phyloP scores from a whole-genome alignment of 2,113 vertebrate genomes.

The Aptenodytes patagonicus region DNA sequence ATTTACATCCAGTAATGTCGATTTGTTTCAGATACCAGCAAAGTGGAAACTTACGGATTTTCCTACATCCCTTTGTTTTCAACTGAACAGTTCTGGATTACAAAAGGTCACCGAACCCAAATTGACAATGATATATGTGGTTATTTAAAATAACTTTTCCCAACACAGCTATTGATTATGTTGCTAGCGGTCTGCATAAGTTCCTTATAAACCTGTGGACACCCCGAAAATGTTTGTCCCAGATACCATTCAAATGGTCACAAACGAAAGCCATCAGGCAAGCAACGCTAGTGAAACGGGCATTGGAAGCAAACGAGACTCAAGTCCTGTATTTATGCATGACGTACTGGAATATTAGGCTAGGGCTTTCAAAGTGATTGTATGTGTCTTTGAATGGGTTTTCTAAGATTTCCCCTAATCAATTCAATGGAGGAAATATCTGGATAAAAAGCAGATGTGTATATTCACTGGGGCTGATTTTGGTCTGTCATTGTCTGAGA shows the following conservation, averaged over 20 bases:
- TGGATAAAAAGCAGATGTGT: background rate
- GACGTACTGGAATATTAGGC: background rate
- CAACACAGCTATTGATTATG: background rate
- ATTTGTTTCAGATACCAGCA: background rate
- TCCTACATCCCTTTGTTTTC: slow-evolving; percentile 16
- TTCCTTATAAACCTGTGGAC: background rate
- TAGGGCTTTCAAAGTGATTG: background rate
- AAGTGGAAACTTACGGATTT: background rate
- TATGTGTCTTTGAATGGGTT: background rate
- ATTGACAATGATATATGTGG: slow-evolving; percentile 14
- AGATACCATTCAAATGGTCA: background rate
- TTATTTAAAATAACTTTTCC: slow-evolving; percentile 26
- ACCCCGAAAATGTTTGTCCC: background rate
- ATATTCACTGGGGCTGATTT: background rate
- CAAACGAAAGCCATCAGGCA: background rate
- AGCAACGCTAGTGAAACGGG: background rate
- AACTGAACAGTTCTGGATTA: slow-evolving; percentile 5
- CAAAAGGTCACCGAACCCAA: slow-evolving; percentile 49
- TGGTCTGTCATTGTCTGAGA: background rate
- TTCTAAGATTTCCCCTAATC: background rate
- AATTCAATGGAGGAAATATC: background rate
- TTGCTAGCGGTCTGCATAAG: background rate
- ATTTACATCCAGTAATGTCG: background rate
- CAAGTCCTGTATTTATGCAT: background rate
- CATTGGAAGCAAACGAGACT: background rate